These are phyloP conservation scores for Ispidina lecontei DNA, from an alignment of 2,797 vertebrate species.

Conservation along the genomic window DNA sequence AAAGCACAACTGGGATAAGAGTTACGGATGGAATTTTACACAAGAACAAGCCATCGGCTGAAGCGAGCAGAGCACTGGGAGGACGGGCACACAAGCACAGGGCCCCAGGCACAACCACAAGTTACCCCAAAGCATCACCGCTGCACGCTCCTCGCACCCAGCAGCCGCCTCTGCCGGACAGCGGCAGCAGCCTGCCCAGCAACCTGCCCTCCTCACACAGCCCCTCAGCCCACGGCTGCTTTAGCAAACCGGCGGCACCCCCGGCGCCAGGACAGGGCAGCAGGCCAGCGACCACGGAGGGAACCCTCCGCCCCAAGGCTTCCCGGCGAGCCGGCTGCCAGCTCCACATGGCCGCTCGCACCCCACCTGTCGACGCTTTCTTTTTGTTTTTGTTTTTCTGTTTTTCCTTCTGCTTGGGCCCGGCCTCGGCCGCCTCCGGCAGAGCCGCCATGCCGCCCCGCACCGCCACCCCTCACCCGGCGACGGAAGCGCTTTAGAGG, in stretches of 20 bases:
- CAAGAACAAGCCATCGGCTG: rapidly evolving
- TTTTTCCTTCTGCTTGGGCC: not conserved
- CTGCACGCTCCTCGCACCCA: too few species aligned
- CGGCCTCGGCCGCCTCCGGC: rapidly evolving
- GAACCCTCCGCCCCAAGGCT: too few species aligned
- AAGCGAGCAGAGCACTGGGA: not conserved
- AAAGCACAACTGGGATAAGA: rapidly evolving
- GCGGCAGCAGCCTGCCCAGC: not conserved
- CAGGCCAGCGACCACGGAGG: too few species aligned
- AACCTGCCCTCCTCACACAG: not conserved
- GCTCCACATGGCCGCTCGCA: not conserved
- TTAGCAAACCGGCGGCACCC: not conserved
- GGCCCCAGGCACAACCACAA: not conserved
- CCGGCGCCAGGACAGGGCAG: too few species aligned
- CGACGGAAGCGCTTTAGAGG: rapidly evolving
- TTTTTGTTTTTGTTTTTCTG: not conserved
- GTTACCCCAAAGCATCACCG: too few species aligned
- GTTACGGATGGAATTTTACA: rapidly evolving
- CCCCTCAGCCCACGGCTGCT: not conserved
- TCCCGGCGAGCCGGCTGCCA: too few species aligned
- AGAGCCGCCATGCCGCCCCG: not conserved
- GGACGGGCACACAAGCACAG: too few species aligned
- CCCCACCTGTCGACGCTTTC: not conserved
- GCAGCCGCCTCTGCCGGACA: too few species aligned
- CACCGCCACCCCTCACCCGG: rapidly evolving